These are phyloP conservation scores for Opisthocomus hoazin DNA, from an alignment of 2,113 vertebrate genomes.

Conservation along the genomic window DNA sequence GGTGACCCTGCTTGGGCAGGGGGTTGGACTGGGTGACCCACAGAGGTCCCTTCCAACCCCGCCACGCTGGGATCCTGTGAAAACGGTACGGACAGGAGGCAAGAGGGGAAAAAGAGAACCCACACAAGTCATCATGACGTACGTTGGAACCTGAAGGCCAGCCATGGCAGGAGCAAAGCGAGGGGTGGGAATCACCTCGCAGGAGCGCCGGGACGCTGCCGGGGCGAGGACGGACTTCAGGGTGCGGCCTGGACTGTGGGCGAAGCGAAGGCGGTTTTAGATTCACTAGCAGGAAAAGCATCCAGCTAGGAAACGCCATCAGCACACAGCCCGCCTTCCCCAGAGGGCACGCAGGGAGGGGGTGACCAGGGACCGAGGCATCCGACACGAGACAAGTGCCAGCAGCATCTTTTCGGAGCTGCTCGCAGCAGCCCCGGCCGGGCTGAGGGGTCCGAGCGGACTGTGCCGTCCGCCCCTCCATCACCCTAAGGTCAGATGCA, in stretches of 20 bases:
- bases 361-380: background rate
- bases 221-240: background rate
- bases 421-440: background rate
- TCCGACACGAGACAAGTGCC: background rate
- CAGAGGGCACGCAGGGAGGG: background rate
- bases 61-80: too few species aligned
- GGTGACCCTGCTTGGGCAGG: too few species aligned
- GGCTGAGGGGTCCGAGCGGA: background rate
- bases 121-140: background rate
- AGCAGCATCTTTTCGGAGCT: background rate
- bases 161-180: background rate
- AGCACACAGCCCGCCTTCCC: background rate
- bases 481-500: accelerated
- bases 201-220: background rate
- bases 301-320: background rate
- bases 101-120: background rate
- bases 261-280: background rate
- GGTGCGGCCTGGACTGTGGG: accelerated
- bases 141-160: background rate
- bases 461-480: background rate
- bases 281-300: background rate
- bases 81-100: background rate
- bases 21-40: too few species aligned
- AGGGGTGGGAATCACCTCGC: background rate
- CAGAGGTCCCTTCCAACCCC: too few species aligned